Conservation (phyloP, 2,888 invertebrate genomes). For the Acanthosoma haemorrhoidale region DNA sequence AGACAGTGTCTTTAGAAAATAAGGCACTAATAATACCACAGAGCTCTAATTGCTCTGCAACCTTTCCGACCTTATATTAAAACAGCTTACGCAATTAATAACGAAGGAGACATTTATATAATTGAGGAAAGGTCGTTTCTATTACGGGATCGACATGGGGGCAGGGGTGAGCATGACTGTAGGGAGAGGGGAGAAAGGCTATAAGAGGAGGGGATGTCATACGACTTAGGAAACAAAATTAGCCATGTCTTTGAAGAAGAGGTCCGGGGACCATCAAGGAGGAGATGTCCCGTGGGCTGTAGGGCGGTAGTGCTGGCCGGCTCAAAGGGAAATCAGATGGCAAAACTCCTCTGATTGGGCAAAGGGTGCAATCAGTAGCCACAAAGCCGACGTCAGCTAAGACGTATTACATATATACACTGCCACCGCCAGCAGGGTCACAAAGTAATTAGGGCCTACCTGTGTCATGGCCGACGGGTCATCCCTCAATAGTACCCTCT, state of each 20-base stretch:
- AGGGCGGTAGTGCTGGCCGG: neutral
- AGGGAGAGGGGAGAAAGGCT: neutral
- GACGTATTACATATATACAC: constrained; percentile 14
- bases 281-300: neutral
- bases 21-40: neutral
- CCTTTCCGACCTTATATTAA: neutral
- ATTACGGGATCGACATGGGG: neutral
- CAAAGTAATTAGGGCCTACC: constrained; percentile 14
- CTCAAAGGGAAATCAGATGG: constrained; percentile 21
- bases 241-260: neutral
- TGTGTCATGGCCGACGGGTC: neutral
- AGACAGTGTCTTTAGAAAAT: too few species aligned
- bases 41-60: neutral
- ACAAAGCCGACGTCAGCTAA: constrained; percentile 5
- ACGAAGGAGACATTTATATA: constrained; percentile 1
- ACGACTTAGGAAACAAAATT: neutral
- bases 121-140: neutral
- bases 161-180: neutral
- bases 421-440: neutral
- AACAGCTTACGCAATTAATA: neutral
- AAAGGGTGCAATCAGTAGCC: constrained; percentile 5
- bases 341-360: constrained; percentile 26
- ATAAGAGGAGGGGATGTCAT: neutral
- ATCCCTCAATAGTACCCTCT: too few species aligned
- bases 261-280: neutral